Evolutionary conservation across 2,113 vertebrate species (phyloP).

Genomic region (Emydocephalus ijimae): DNA sequence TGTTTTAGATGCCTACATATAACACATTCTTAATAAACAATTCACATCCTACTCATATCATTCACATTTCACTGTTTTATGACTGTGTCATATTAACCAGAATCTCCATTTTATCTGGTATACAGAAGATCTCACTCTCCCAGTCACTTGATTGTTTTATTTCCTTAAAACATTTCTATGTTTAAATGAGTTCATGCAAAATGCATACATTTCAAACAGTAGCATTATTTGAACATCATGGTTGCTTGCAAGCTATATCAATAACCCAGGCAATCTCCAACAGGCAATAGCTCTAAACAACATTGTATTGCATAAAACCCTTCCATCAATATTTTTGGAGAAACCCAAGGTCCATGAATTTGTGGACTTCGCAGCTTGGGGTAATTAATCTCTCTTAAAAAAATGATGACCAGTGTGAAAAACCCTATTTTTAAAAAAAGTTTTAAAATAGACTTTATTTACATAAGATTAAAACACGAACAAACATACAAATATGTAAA

Average conservation of each 20-base stretch:
- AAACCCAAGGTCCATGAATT: background rate
- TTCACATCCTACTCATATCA: background rate
- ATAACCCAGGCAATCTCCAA: background rate
- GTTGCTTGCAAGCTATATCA: background rate
- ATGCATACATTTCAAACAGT: background rate
- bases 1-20: background rate
- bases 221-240: background rate
- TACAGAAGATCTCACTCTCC: background rate
- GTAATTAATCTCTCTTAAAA: background rate
- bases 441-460: no score
- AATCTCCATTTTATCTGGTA: background rate
- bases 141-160: background rate
- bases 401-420: background rate
- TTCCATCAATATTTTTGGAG: background rate
- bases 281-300: background rate
- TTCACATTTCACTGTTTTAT: background rate
- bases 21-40: background rate
- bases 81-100: background rate
- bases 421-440: no score
- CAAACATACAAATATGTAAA: no score
- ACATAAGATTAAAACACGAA: no score
- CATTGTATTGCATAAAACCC: background rate
- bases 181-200: background rate
- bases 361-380: background rate
- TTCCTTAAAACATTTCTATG: background rate